Percentiles rank a stretch among this genome's conserved stretches.
phyloP scores from a whole-genome alignment of 2,113 vertebrate species.

The cattle (Bos taurus) region DNA sequence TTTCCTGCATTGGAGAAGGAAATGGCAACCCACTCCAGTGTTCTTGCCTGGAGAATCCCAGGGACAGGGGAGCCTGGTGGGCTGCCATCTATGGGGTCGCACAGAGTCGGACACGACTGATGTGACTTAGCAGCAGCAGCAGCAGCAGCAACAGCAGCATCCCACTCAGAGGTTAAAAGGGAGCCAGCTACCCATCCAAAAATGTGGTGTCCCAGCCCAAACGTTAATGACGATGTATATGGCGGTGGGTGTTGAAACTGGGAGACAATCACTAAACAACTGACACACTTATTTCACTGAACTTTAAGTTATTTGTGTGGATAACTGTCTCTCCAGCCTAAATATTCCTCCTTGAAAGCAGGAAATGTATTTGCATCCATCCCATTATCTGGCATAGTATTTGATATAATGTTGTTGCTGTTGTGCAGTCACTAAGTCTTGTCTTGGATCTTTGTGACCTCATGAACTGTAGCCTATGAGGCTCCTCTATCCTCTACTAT shows the following conservation, averaged over 20 bases:
- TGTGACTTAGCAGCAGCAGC: no score
- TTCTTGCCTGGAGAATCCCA: no score
- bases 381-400: not conserved
- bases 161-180: not conserved
- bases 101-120: no score
- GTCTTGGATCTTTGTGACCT: not conserved
- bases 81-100: no score
- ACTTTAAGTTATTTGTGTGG: conserved; percentile 45
- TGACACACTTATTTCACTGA: not conserved
- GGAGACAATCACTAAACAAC: conserved; percentile 29
- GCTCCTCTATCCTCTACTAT: not conserved
- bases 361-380: conserved; percentile 10
- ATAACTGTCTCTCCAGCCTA: conserved; percentile 1
- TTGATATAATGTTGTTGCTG: not conserved
- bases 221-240: not conserved
- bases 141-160: not conserved
- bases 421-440: not conserved
- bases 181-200: not conserved
- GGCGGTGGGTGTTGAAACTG: not conserved
- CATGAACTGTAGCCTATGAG: not conserved
- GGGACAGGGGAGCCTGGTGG: no score
- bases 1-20: no score
- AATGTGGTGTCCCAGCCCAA: not conserved
- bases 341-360: conserved; percentile 12
- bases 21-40: no score